A percentile compares a stretch with the other conserved stretches of the same genome.
These are phyloP conservation scores for Callorhinus ursinus DNA, from an alignment of 2,113 vertebrate genomes.

Conservation along the genomic window DNA sequence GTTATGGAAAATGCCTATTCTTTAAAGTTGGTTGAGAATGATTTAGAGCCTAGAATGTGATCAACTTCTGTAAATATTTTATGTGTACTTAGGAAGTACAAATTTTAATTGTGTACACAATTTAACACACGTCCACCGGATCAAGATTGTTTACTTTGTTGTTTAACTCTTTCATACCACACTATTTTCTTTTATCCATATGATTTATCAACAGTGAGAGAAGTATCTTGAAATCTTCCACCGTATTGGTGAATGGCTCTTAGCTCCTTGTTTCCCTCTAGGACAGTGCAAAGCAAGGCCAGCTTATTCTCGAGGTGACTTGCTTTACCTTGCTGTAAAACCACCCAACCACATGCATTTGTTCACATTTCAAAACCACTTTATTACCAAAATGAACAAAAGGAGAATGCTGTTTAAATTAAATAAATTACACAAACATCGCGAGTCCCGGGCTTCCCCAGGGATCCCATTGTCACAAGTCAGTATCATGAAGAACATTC, in stretches of 20 bases:
- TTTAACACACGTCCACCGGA: not conserved
- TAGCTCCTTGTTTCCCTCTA: not conserved
- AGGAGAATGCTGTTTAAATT: conserved; percentile 83
- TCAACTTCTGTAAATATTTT: not conserved
- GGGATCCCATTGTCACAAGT: conserved; percentile 44
- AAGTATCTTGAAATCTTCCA: not conserved
- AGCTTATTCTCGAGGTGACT: not conserved
- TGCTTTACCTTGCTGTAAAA: not conserved
- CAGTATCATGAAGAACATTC: conserved; percentile 57
- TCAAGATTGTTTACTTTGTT: not conserved
- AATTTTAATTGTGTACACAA: not conserved
- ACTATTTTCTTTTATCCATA: not conserved
- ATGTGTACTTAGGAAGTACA: not conserved
- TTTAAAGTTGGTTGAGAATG: not conserved
- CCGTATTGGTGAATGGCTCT: not conserved
- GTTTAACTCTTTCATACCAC: not conserved
- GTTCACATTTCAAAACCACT: conserved; percentile 71
- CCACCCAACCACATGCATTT: not conserved
- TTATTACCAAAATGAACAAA: conserved; percentile 86
- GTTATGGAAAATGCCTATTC: not conserved
- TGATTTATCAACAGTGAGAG: not conserved
- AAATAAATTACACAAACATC: conserved; percentile 87
- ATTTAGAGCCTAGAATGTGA: not conserved
- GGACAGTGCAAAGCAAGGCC: not conserved
- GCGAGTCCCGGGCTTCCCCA: conserved; percentile 42